A percentile compares a stretch with the other conserved stretches of the same genome.
phyloP scores from a whole-genome alignment of 2,888 invertebrate genomes.

The Cephus runcator region DNA sequence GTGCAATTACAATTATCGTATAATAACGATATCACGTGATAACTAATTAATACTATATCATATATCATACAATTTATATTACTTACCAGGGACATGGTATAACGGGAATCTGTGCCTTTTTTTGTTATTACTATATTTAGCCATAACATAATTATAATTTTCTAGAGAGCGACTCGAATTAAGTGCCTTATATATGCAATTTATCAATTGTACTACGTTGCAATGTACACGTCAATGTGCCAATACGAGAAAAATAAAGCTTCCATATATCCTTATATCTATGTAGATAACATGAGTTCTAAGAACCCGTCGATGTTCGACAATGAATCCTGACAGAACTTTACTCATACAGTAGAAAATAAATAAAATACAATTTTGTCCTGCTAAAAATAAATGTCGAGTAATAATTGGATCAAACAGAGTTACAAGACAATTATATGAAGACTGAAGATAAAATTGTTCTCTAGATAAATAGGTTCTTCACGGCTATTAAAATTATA shows the following conservation, averaged over 20 bases:
- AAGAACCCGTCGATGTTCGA: not conserved
- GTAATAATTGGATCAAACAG: not conserved
- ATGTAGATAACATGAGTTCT: not conserved
- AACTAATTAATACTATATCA: not conserved
- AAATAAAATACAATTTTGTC: no score
- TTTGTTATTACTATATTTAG: not conserved
- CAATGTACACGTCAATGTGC: not conserved
- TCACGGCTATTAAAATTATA: not conserved
- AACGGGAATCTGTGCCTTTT: not conserved
- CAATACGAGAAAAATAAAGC: not conserved
- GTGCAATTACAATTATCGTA: not conserved
- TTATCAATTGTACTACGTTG: not conserved
- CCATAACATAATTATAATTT: not conserved
- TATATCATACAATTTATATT: not conserved
- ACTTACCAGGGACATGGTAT: not conserved
- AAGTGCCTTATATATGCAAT: not conserved
- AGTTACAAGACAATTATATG: not conserved
- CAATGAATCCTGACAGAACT: not conserved
- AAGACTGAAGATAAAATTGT: not conserved
- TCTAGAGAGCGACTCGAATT: not conserved
- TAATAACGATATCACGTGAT: not conserved
- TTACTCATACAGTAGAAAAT: no score
- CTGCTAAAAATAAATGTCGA: no score
- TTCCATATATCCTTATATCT: not conserved
- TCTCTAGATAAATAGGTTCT: not conserved